These are phyloP conservation scores for Schizopygopsis malacanthus DNA, from an alignment of 2,797 vertebrate species.

Conservation along the genomic window DNA sequence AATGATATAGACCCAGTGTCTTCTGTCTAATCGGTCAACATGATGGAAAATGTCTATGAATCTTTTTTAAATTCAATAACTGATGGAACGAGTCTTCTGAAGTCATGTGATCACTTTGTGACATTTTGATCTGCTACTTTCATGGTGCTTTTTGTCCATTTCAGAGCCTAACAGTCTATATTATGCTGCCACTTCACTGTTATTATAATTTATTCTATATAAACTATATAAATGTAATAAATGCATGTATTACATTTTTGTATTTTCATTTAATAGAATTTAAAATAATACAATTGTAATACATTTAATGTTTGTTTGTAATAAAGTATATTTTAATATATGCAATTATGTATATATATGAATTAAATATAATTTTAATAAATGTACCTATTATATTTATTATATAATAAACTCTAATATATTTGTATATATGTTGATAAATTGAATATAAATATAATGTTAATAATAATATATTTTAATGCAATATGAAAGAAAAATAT, in stretches of 20 bases:
- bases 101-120: not conserved
- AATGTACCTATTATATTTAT: no score
- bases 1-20: not conserved
- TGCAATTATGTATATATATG: no score
- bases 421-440: no score
- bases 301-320: not conserved
- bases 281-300: not conserved
- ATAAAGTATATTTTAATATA: no score
- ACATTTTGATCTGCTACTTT: not conserved
- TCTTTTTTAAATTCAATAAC: constrained; percentile 5
- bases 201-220: not conserved
- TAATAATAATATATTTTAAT: no score
- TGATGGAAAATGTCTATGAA: not conserved
- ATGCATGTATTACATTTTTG: not conserved
- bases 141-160: not conserved
- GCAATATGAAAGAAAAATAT: no score
- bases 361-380: no score
- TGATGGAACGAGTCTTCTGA: not conserved
- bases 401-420: no score
- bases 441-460: no score
- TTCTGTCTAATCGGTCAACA: not conserved
- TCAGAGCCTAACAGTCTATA: not conserved
- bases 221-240: not conserved
- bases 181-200: not conserved
- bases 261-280: not conserved